Evolutionary conservation across 2,113 vertebrate species (phyloP).

Genomic region (Oophaga pumilio): DNA sequence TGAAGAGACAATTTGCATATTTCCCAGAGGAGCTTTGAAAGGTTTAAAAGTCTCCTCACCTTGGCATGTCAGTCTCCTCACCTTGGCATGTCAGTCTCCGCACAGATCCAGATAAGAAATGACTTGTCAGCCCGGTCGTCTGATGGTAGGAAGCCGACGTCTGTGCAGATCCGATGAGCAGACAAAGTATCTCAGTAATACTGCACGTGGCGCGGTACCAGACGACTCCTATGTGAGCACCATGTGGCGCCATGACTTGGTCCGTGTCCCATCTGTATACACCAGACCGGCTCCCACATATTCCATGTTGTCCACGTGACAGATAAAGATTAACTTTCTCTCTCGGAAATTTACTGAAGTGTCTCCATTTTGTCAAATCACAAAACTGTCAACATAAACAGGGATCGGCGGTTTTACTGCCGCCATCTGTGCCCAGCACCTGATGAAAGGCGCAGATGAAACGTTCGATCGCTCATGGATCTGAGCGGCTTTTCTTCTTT

Average conservation of each 20-base stretch:
- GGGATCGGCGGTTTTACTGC: not conserved
- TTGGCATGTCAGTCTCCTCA: too few relatives aligned
- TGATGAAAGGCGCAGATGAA: not conserved
- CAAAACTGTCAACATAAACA: not conserved
- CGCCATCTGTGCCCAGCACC: constrained; percentile 4
- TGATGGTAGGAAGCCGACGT: too few relatives aligned
- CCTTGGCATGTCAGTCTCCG: too few relatives aligned
- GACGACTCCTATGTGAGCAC: not conserved
- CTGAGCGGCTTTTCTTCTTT: not conserved
- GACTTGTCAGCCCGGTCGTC: too few relatives aligned
- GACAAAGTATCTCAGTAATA: not conserved
- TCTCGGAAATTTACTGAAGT: not conserved
- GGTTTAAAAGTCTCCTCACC: too few relatives aligned
- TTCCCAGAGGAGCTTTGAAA: too few relatives aligned
- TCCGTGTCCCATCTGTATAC: not conserved
- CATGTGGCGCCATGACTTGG: not conserved
- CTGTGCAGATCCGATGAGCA: too few relatives aligned
- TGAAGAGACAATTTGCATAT: too few relatives aligned
- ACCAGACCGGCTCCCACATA: not conserved
- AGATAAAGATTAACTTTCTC: not conserved
- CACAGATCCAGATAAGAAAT: too few relatives aligned
- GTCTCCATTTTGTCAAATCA: not conserved
- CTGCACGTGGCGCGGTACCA: not conserved
- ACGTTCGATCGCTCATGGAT: not conserved
- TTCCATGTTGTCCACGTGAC: not conserved